These are phyloP conservation scores for Radopholus similis DNA, from an alignment of 1,140 invertebrate species.

Conservation along the genomic window DNA sequence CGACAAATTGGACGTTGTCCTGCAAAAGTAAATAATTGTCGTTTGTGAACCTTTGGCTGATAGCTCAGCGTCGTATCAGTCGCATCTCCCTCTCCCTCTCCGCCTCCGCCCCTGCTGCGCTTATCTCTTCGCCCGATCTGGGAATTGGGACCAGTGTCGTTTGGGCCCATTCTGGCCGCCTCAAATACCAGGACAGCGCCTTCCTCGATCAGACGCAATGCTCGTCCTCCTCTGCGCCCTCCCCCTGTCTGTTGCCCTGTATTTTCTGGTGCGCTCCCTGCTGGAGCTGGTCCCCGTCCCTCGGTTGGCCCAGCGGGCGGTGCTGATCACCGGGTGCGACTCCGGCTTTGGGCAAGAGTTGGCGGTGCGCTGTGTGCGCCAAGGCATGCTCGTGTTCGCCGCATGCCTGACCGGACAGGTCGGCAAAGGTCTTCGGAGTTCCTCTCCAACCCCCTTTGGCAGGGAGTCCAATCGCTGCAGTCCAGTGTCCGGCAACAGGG, in stretches of 20 bases:
- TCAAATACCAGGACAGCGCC: too few species aligned
- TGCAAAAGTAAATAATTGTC: too few species aligned
- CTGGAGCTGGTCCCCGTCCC: conserved; percentile 26
- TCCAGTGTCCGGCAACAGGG: conserved; percentile 16
- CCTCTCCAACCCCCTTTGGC: neutral
- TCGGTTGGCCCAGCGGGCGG: conserved; percentile 25
- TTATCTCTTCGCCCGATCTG: neutral
- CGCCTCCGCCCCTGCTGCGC: neutral
- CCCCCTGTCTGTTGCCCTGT: conserved; percentile 5
- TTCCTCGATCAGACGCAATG: too few species aligned
- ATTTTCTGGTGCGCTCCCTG: conserved; percentile 17
- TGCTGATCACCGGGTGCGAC: conserved; percentile 35
- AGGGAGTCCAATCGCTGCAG: conserved; percentile 1
- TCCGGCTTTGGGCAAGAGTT: conserved; percentile 33
- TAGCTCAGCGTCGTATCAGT: too few species aligned
- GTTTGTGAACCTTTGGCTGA: too few species aligned
- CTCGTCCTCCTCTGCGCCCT: neutral
- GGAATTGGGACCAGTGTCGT: too few species aligned
- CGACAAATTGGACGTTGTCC: too few species aligned
- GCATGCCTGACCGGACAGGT: conserved; percentile 33
- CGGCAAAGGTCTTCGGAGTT: neutral
- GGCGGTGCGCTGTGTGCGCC: conserved; percentile 26
- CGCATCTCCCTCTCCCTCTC: too few species aligned
- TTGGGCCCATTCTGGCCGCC: too few species aligned
- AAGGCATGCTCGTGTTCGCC: conserved; percentile 45